phyloP scores from a whole-genome alignment of 2,888 invertebrate genomes.

The Caenorhabditis macrosperma region DNA sequence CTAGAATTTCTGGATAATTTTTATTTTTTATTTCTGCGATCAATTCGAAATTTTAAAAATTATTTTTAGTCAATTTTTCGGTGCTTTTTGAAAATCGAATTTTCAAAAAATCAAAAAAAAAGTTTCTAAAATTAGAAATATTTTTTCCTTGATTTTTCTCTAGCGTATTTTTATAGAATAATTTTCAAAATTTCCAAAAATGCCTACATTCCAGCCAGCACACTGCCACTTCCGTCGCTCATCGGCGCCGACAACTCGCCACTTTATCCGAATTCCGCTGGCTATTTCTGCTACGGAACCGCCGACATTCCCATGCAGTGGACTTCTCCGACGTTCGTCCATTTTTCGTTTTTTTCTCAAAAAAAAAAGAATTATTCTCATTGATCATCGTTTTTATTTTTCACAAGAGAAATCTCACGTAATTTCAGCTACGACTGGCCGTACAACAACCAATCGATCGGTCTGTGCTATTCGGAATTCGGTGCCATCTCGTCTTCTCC shows the following conservation, averaged over 20 bases:
- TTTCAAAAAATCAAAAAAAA: too few relatives aligned
- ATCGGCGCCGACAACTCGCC: constrained; percentile 14
- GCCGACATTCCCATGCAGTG: constrained; percentile 51
- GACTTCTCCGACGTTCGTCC: constrained; percentile 27
- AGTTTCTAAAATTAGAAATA: too few relatives aligned
- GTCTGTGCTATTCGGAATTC: constrained; percentile 29
- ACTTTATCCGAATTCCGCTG: constrained; percentile 23
- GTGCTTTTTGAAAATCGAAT: too few relatives aligned
- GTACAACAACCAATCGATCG: constrained; percentile 13
- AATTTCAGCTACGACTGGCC: constrained; percentile 33
- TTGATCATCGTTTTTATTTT: background rate
- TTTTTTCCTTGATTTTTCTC: too few relatives aligned
- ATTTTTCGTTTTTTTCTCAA: background rate
- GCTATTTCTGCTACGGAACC: constrained; percentile 28
- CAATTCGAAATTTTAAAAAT: too few relatives aligned
- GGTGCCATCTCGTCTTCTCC: constrained; percentile 22
- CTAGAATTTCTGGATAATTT: too few relatives aligned
- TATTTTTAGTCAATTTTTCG: too few relatives aligned
- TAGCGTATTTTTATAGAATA: too few relatives aligned
- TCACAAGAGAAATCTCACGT: background rate
- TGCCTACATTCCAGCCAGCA: constrained; percentile 7
- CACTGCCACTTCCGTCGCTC: constrained; percentile 6
- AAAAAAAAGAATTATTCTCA: background rate
- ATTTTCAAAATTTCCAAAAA: too few relatives aligned
- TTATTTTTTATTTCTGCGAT: too few relatives aligned